These are phyloP conservation scores for Pelochelys cantorii DNA, from an alignment of 2,797 vertebrate genomes.

Conservation along the genomic window DNA sequence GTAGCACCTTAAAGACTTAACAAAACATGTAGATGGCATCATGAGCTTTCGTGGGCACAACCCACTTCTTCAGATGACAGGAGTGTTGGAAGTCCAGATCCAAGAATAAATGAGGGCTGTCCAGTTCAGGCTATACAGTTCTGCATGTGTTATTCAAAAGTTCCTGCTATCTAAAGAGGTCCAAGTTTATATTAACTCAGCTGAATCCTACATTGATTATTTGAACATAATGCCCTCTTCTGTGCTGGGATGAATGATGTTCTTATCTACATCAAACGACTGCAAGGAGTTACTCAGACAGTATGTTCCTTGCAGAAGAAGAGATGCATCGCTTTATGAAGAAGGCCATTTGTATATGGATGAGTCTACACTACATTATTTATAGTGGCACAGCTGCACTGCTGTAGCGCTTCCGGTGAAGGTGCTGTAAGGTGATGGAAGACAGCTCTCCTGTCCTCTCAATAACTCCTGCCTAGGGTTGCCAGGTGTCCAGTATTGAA, in stretches of 20 bases:
- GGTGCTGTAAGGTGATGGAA: background rate
- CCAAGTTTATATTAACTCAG: background rate
- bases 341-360: rapidly evolving
- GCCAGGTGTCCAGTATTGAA: too few species aligned
- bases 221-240: background rate
- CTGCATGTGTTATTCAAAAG: background rate
- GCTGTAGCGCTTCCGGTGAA: background rate
- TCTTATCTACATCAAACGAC: background rate
- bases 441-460: background rate
- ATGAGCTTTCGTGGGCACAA: too few species aligned
- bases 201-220: background rate
- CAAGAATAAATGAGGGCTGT: too few species aligned
- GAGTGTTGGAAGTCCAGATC: too few species aligned
- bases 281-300: rapidly evolving
- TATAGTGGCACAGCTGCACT: background rate
- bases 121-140: background rate
- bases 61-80: too few species aligned
- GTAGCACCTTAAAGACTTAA: too few species aligned
- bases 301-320: background rate
- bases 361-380: background rate
- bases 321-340: background rate
- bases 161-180: background rate
- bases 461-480: too few species aligned
- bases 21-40: too few species aligned
- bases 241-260: background rate